Conservation (phyloP, 2,113 vertebrate species). For the Psilopogon haemacephalus region DNA sequence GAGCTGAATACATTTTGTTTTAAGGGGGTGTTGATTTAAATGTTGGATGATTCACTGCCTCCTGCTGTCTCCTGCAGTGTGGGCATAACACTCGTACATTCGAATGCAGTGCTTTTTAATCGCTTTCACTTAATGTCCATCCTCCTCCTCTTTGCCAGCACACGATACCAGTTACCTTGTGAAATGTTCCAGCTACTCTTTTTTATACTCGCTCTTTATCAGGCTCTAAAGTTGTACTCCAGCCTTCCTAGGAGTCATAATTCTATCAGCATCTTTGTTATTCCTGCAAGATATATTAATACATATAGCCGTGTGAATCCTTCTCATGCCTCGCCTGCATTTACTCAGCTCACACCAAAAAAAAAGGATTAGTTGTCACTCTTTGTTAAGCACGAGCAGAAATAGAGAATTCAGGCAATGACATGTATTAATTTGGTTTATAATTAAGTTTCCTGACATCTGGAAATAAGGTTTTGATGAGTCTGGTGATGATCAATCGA, state of each 20-base stretch:
- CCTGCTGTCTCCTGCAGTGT: conserved; percentile 66
- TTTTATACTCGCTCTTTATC: neutral
- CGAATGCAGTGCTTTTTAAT: conserved; percentile 40
- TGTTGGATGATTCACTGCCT: conserved; percentile 67
- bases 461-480: neutral
- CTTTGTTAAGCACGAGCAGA: neutral
- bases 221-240: neutral
- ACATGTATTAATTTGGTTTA: neutral
- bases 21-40: conserved; percentile 67
- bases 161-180: conserved; percentile 4
- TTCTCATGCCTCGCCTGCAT: neutral
- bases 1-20: conserved; percentile 67
- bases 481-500: neutral
- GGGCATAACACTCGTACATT: conserved; percentile 54
- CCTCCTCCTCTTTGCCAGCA: conserved; percentile 32
- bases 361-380: neutral
- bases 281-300: neutral
- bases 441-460: neutral
- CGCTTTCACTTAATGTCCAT: conserved; percentile 8
- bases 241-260: neutral
- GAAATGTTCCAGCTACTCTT: neutral
- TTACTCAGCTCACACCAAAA: neutral
- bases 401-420: neutral
- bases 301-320: neutral
- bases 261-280: neutral